Evolutionary conservation across 2,888 invertebrate species (phyloP), one percentile per base, ranked within the genome.

Genomic region (Zhuqinia jingwanae): DNA sequence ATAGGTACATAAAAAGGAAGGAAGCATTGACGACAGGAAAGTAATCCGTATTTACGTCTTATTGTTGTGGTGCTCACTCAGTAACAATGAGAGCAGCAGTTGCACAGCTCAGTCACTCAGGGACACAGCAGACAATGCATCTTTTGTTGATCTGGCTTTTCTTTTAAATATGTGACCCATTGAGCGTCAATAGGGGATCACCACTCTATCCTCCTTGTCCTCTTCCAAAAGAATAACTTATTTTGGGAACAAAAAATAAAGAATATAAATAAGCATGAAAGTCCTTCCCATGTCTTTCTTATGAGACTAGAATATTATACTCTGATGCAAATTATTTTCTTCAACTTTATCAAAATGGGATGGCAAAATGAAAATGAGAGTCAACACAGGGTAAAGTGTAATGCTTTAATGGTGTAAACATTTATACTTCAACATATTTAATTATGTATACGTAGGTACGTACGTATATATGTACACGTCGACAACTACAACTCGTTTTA

Each of bases 21-120:
- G 17, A 65, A 17, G 10, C 10, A 42, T 17, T 17, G 13, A 27
- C 22, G 60, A 60, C 27, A 8, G 20, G 58, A 36, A 30, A 5
- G 65, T 65, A 65, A 65, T 65, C 65, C 36, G 17, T 65, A 36
- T 65, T 65, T 65, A 65, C 65, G 65, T 36, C 65, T 15, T 27
- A 27, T 8, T 36, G 8, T 8, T 6, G 36, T 36, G 36, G 36
- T 36, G 36, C 8, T 36, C 36, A 36, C 8, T 36, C 36, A 36
- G 36, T 8, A 36, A 36, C 36, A 36, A 36, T 36, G 36, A 36
- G 36, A 36, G 3, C n/a, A n/a, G n/a, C n/a, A n/a, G n/a, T n/a
- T n/a, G n/a, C 30, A 30, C 15, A 27, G 5, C 60, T 13, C n/a
- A 11, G 58, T 2, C 25, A 58, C 15, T 25, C 0, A 58, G 20